Percentiles rank a stretch among this genome's conserved stretches.
Evolutionary conservation across 2,888 invertebrate species (phyloP).

Genomic region (Pyrocoelia pectoralis): DNA sequence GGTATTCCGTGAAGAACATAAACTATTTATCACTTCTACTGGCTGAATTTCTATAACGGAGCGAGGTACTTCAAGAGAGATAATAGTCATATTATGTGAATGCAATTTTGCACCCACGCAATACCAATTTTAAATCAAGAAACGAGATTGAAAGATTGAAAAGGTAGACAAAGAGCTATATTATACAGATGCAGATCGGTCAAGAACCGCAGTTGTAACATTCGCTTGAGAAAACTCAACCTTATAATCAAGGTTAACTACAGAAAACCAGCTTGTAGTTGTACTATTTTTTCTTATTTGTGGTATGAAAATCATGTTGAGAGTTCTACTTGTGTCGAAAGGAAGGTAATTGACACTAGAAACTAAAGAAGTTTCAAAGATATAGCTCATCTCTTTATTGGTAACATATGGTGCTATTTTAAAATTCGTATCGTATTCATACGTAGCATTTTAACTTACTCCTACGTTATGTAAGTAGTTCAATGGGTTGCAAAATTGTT

Average conservation of each 20-base stretch:
- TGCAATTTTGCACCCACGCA: neutral
- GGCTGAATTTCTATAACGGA: too few species aligned
- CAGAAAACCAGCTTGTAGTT: slow-evolving; percentile 39
- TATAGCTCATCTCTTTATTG: neutral
- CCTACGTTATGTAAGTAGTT: neutral
- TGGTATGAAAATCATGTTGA: slow-evolving; percentile 16
- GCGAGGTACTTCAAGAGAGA: too few species aligned
- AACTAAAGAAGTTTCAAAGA: neutral
- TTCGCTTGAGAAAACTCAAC: slow-evolving; percentile 30
- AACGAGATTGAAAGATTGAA: neutral
- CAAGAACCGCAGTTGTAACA: slow-evolving; percentile 9
- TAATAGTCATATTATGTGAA: too few species aligned
- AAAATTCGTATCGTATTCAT: neutral
- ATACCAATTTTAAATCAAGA: neutral
- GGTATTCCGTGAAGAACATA: too few species aligned
- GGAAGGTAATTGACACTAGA: slow-evolving; percentile 8
- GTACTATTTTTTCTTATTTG: slow-evolving; percentile 40
- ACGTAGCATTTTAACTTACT: neutral
- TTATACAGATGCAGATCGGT: slow-evolving; percentile 2
- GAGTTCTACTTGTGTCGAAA: slow-evolving; percentile 2
- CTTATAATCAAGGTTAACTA: slow-evolving; percentile 40
- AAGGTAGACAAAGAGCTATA: slow-evolving; percentile 6
- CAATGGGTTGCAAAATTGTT: neutral
- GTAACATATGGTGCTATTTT: neutral
- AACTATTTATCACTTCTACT: too few species aligned